Percentiles rank a stretch among this genome's conserved stretches.
Evolutionary conservation across 2,888 invertebrate genomes (phyloP).

Genomic region (Dryadula phaetusa): DNA sequence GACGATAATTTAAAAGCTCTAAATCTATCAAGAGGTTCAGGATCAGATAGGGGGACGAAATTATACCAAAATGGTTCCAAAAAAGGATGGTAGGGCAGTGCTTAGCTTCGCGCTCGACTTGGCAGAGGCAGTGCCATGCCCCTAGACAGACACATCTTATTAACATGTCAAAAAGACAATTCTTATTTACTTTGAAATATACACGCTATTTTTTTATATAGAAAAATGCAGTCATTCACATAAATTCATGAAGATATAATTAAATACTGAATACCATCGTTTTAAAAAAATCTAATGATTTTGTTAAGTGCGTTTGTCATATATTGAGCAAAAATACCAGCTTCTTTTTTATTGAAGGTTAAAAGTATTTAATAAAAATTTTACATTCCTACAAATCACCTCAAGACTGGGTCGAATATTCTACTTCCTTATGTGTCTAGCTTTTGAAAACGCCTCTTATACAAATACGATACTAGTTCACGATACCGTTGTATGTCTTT

Average conservation of each 20-base stretch:
- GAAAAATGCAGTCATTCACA: neutral
- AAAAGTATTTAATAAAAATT: neutral
- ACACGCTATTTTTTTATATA: neutral
- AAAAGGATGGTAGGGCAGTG: neutral
- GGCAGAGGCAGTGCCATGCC: too few species aligned
- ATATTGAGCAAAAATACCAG: neutral
- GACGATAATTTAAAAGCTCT: neutral
- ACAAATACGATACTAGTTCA: slow-evolving; percentile 35
- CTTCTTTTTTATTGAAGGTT: too few species aligned
- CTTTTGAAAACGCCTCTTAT: slow-evolving; percentile 30
- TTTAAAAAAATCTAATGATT: neutral
- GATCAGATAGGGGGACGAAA: neutral
- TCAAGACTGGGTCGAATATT: neutral
- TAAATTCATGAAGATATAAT: too few species aligned
- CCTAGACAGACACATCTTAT: too few species aligned
- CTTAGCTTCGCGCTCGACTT: too few species aligned
- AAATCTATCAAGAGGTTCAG: neutral
- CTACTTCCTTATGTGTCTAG: neutral
- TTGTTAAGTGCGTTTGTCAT: neutral
- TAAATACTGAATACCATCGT: neutral
- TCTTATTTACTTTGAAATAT: neutral
- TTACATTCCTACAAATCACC: neutral
- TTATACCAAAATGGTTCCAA: neutral
- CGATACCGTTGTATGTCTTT: slow-evolving; percentile 35
- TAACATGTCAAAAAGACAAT: too few species aligned